Evolutionary conservation across 2,888 invertebrate genomes (phyloP), one percentile per base, ranked within the genome.

Genomic region (Troides oblongomaculatus): DNA sequence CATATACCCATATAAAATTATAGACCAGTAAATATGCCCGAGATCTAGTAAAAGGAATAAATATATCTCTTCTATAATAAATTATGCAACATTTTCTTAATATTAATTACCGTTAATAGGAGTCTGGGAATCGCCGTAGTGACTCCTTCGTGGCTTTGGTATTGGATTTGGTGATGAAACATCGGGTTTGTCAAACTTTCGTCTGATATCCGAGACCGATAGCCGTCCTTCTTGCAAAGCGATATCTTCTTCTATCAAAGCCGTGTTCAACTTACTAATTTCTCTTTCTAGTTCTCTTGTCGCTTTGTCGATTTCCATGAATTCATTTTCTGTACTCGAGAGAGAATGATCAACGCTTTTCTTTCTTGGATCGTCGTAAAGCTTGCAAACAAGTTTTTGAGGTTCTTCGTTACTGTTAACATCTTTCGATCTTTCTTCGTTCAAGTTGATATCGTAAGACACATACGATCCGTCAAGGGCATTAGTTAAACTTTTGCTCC

Each of bases 81-180:
- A 62, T 62, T 57, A n/a, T 39, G 25, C 39, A 6, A n/a, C 36
- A 21, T 58, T 53, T 46, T n/a, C 23, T 23, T 64, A 68, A 72
- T 61, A 69, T 72, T 71, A 64, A 43, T 78, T 79, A 39, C 78
- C 78, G 53, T 79, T 82, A 8, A 78, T 72, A 14, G 88, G 85
- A 58, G 87, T 85, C 71, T 78, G 84, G 12, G 85, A 81, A 66
- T 84, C 88, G 56, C 87, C 88, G 63, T 89, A 86, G 72, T 90
- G 88, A 79, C 93, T 93, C 78, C 94, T 87, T 77, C 93, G 90
- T 2, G 94, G 94, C 81, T 94, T 94, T 78, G 94, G 93, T 82
- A 94, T 91, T 3, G 94, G 94, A 84, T 94, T 93, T 69, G 93
- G 93, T 63, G 90, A 89, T n/a, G 87, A 86, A 61, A 79, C 82